Conservation (phyloP, 1,140 invertebrate genomes). For the Condylostylus longicornis region DNA sequence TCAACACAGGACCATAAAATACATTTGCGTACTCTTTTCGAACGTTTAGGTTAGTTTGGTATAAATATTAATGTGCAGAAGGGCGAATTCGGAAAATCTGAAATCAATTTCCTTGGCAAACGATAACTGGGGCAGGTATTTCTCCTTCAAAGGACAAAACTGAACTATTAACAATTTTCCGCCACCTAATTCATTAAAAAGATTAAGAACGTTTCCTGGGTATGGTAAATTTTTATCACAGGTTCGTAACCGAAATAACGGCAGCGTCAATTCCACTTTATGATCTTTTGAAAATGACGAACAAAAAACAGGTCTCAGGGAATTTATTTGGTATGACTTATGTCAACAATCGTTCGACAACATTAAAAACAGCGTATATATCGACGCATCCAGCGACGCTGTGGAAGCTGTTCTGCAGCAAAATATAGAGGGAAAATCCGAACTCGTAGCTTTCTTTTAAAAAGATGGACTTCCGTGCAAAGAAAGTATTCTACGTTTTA, state of each 20-base stretch:
- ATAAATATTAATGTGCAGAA: slow-evolving; percentile 20
- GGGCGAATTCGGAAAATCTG: slow-evolving; percentile 10
- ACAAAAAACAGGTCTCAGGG: slow-evolving; percentile 13
- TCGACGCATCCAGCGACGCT: slow-evolving; percentile 15
- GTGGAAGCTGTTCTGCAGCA: slow-evolving; percentile 17
- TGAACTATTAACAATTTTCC: not conserved
- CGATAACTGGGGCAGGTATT: slow-evolving; percentile 17
- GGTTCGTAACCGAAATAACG: slow-evolving; percentile 17
- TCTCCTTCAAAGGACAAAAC: slow-evolving; percentile 10
- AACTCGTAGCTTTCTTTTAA: not conserved
- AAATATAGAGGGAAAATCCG: not conserved
- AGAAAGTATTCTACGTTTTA: slow-evolving; percentile 20
- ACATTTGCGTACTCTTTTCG: slow-evolving; percentile 14
- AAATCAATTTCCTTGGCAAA: slow-evolving; percentile 6
- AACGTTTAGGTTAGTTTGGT: slow-evolving; percentile 15
- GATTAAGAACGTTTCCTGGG: slow-evolving; percentile 30
- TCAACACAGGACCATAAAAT: slow-evolving; percentile 16
- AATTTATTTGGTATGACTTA: too few species aligned
- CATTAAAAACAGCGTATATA: too few species aligned
- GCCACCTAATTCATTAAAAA: slow-evolving; percentile 18
- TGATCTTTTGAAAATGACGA: slow-evolving; percentile 7
- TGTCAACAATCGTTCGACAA: slow-evolving; percentile 2
- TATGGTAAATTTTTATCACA: slow-evolving; percentile 29
- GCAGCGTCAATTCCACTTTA: slow-evolving; percentile 12
- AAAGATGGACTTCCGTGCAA: slow-evolving; percentile 8